Conservation (phyloP, 37 sponge, comb jelly and placozoan genomes). For the Oscarella lobularis region DNA sequence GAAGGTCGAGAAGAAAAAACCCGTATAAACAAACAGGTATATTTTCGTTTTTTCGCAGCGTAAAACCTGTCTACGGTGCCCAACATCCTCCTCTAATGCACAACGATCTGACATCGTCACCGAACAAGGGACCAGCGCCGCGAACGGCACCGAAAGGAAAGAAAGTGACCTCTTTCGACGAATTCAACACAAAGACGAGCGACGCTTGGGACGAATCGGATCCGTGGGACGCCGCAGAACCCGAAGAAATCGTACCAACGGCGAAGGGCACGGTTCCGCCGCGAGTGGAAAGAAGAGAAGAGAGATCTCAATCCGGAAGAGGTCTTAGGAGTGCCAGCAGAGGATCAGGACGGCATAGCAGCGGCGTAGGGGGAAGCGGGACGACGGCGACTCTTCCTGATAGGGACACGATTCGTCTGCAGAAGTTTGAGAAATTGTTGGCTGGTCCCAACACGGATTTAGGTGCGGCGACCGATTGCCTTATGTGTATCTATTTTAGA, state of each 20-base stretch:
- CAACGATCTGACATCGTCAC: not conserved
- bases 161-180: conserved; percentile 60
- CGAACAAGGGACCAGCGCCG: not conserved
- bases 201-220: conserved; percentile 64
- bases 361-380: not conserved
- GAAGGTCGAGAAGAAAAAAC: conserved; percentile 26
- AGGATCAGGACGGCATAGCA: not conserved
- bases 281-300: not conserved
- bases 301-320: not conserved
- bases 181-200: conserved; percentile 54
- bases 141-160: conserved; percentile 2
- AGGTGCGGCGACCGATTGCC: conserved; percentile 11
- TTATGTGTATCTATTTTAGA: not conserved
- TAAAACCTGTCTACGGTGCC: conserved; percentile 33
- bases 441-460: conserved; percentile 82
- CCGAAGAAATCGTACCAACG: not conserved
- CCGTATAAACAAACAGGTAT: not conserved
- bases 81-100: conserved; percentile 33
- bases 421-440: conserved; percentile 73
- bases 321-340: conserved; percentile 1
- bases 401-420: conserved; percentile 58
- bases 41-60: not conserved
- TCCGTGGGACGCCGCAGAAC: not conserved
- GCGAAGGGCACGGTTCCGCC: not conserved
- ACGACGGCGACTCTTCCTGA: conserved; percentile 12